A percentile compares a stretch with the other conserved stretches of the same genome.
Evolutionary conservation across 1,140 invertebrate species (phyloP).

Genomic region (Dendroctonus ponderosae): DNA sequence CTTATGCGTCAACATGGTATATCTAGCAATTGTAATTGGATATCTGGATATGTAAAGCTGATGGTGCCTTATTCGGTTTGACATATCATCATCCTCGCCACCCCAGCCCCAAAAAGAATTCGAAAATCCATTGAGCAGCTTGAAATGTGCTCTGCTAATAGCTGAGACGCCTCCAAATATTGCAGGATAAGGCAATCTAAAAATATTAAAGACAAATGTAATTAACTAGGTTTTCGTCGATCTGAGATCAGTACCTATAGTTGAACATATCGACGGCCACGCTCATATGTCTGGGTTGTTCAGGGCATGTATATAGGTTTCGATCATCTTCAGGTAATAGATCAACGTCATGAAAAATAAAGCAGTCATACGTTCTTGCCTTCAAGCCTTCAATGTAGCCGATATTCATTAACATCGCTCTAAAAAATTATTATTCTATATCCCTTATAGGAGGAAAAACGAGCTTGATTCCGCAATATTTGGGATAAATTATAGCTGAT

Average conservation of each 20-base stretch:
- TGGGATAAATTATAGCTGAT: too few species aligned
- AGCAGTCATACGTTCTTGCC: slow-evolving; percentile 78
- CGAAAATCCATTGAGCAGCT: slow-evolving; percentile 84
- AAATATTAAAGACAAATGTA: slow-evolving; percentile 25
- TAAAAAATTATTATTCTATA: slow-evolving; percentile 31
- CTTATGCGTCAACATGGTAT: slow-evolving; percentile 87
- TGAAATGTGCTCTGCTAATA: slow-evolving; percentile 77
- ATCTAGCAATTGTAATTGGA: slow-evolving; percentile 81
- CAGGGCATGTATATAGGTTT: slow-evolving; percentile 88
- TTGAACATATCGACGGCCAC: slow-evolving; percentile 88
- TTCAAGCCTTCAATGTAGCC: slow-evolving; percentile 85
- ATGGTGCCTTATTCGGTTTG: slow-evolving; percentile 74
- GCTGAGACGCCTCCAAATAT: slow-evolving; percentile 90
- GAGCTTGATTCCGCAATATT: too few species aligned
- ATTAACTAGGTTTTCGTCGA: not conserved
- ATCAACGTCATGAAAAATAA: slow-evolving; percentile 96
- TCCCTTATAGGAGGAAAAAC: too few species aligned
- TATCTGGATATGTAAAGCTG: slow-evolving; percentile 83
- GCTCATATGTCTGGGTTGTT: slow-evolving; percentile 92
- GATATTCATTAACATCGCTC: slow-evolving; percentile 94
- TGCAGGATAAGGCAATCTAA: slow-evolving; percentile 80
- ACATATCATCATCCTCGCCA: slow-evolving; percentile 91
- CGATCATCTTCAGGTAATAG: slow-evolving; percentile 88
- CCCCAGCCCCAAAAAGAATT: slow-evolving; percentile 94
- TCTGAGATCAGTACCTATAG: slow-evolving; percentile 64